phyloP scores from a whole-genome alignment of 35 echinoderm and acorn worm species.

The Apostichopus californicus region DNA sequence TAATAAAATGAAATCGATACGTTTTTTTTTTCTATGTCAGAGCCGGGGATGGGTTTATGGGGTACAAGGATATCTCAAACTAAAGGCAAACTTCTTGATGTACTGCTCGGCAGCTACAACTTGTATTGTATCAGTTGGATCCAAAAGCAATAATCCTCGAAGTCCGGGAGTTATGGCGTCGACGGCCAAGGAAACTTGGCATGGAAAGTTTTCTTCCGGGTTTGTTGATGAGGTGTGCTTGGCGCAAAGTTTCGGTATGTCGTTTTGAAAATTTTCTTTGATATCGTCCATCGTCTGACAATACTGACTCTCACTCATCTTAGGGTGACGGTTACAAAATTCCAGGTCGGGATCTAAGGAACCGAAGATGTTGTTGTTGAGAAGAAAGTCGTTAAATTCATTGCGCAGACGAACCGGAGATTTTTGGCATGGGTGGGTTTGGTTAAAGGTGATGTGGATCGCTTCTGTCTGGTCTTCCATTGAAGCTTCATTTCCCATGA shows the following conservation, averaged over 20 bases:
- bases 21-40: too few relatives aligned
- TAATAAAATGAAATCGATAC: too few relatives aligned
- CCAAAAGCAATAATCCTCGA: neutral
- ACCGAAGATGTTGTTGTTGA: neutral
- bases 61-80: neutral
- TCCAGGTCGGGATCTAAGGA: neutral
- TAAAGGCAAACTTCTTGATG: neutral
- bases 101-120: neutral
- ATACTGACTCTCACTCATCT: neutral
- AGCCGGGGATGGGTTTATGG: too few relatives aligned
- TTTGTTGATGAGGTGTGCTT: neutral
- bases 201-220: neutral
- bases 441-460: neutral
- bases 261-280: neutral
- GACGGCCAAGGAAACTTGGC: neutral
- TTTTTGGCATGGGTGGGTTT: neutral
- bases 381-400: neutral
- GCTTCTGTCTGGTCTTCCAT: neutral
- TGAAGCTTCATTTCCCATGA: neutral
- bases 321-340: neutral
- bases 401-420: neutral
- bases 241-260: neutral
- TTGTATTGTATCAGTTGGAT: neutral
- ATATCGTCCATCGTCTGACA: constrained; percentile 2
- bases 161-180: neutral